Evolutionary conservation across 1,140 invertebrate genomes (phyloP).

Genomic region (Papilio polytes): DNA sequence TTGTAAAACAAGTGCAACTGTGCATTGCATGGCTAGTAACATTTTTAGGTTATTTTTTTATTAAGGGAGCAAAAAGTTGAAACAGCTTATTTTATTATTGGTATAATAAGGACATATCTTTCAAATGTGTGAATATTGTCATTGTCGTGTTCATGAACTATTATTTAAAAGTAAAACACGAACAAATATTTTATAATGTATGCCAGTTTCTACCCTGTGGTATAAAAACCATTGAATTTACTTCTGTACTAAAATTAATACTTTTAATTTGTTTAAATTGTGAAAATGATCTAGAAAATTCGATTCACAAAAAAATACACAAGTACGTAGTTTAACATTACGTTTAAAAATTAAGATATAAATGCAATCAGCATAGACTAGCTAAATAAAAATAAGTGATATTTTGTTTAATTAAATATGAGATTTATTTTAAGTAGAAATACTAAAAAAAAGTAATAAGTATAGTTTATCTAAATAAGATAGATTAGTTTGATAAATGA

Average conservation of each 20-base stretch:
- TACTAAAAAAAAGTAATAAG: too few relatives aligned
- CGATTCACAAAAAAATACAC: too few relatives aligned
- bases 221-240: neutral
- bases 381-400: conserved; percentile 12
- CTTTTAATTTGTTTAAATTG: neutral
- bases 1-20: conserved; percentile 2
- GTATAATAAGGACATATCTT: conserved; percentile 22
- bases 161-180: conserved; percentile 1
- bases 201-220: conserved; percentile 5
- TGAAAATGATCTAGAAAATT: too few relatives aligned
- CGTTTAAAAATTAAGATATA: neutral
- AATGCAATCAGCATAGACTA: conserved; percentile 39
- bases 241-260: neutral
- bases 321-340: neutral
- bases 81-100: neutral
- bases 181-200: neutral
- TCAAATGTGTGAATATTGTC: conserved; percentile 27
- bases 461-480: too few relatives aligned
- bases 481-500: too few relatives aligned
- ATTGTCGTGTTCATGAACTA: conserved; percentile 28
- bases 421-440: neutral
- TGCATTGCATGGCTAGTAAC: neutral
- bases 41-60: neutral
- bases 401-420: neutral
- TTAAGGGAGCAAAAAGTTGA: neutral